phyloP scores from a whole-genome alignment of 2,113 vertebrate species.

The Danionella cerebrum region DNA sequence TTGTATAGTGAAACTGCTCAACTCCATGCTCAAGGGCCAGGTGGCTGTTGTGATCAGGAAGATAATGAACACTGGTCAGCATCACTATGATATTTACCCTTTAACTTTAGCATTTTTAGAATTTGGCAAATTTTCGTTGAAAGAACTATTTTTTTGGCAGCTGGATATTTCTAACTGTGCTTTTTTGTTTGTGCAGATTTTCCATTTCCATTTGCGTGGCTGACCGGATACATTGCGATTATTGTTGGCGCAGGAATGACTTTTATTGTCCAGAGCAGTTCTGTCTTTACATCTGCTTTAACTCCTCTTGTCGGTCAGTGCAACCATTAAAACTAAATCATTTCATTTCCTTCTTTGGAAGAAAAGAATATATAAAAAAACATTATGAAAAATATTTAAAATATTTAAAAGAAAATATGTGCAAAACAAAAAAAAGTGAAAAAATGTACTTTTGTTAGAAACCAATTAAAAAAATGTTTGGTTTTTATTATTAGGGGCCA shows the following conservation, averaged over 20 bases:
- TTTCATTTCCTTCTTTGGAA: not conserved
- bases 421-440: too few relatives aligned
- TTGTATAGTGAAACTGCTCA: slow-evolving; percentile 84
- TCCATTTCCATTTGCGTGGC: slow-evolving; percentile 85
- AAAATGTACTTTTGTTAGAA: too few relatives aligned
- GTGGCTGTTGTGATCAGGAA: slow-evolving; percentile 84
- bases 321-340: not conserved
- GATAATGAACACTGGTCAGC: slow-evolving; percentile 82
- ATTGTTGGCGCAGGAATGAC: slow-evolving; percentile 89
- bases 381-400: too few relatives aligned
- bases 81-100: not conserved
- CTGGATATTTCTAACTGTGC: not conserved
- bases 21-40: slow-evolving; percentile 88
- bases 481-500: too few relatives aligned
- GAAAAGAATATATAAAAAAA: too few relatives aligned
- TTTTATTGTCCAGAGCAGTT: slow-evolving; percentile 94
- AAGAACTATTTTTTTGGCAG: not conserved
- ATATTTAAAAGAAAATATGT: too few relatives aligned
- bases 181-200: slow-evolving; percentile 72
- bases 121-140: too few relatives aligned
- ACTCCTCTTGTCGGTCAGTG: slow-evolving; percentile 89
- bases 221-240: slow-evolving; percentile 89
- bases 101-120: too few relatives aligned
- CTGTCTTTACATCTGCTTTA: slow-evolving; percentile 90
- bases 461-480: too few relatives aligned